These are phyloP conservation scores for Smithornis capensis DNA, from an alignment of 2,113 vertebrate genomes.

Conservation along the genomic window DNA sequence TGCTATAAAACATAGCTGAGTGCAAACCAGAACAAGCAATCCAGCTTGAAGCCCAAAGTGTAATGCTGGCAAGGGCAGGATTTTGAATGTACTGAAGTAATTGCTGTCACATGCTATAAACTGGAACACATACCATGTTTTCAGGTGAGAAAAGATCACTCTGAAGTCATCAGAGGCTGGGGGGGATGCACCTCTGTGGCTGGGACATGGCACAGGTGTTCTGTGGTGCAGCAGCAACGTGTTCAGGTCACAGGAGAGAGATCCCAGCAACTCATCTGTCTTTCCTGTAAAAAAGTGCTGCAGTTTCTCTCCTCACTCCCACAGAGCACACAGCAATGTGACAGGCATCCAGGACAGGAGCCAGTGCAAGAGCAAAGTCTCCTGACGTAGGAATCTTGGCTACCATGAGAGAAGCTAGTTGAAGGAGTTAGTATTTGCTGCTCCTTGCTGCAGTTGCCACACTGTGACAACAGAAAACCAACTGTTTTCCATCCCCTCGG, in stretches of 20 bases:
- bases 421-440: background rate
- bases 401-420: background rate
- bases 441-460: background rate
- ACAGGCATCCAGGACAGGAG: background rate
- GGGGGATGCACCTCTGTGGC: accelerated
- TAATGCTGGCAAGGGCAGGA: background rate
- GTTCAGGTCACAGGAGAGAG: background rate
- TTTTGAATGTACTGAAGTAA: background rate
- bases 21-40: background rate
- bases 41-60: background rate
- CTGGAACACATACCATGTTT: background rate
- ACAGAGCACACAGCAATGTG: background rate
- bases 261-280: background rate
- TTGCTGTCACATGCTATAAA: background rate
- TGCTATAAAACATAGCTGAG: background rate
- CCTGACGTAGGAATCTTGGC: background rate
- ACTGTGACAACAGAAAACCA: background rate
- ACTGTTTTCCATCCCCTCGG: background rate
- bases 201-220: background rate
- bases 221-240: background rate
- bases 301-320: background rate
- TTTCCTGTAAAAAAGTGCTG: background rate
- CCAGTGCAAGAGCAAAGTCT: background rate
- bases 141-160: background rate
- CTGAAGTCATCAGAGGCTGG: background rate